Percentiles rank a stretch among this genome's conserved stretches.
Evolutionary conservation across 2,888 invertebrate species (phyloP).

Genomic region (Trichopoda pennipes): DNA sequence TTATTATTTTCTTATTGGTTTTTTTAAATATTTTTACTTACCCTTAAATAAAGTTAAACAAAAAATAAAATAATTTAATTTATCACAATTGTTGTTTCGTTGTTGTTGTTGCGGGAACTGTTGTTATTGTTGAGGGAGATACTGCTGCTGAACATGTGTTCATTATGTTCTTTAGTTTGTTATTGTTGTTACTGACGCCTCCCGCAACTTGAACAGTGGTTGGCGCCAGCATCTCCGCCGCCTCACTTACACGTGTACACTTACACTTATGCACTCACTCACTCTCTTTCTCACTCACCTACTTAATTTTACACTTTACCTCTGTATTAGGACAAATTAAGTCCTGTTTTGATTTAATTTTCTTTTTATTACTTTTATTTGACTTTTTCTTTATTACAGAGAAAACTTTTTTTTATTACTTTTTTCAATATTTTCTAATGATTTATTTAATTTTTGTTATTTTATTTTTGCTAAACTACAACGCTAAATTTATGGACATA

Average conservation of each 20-base stretch:
- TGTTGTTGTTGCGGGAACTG: conserved; percentile 39
- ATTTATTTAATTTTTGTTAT: conserved; percentile 23
- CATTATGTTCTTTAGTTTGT: conserved; percentile 52
- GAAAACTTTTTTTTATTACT: conserved; percentile 34
- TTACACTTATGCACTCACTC: neutral
- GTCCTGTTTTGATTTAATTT: neutral
- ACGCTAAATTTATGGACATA: conserved; percentile 33
- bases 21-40: conserved; percentile 29
- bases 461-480: conserved; percentile 11
- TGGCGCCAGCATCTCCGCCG: conserved; percentile 69
- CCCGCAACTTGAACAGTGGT: conserved; percentile 63
- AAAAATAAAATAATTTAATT: conserved; percentile 63
- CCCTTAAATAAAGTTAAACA: conserved; percentile 66
- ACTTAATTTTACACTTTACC: neutral
- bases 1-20: neutral
- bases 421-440: neutral
- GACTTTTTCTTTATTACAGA: neutral
- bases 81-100: conserved; percentile 68
- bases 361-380: neutral
- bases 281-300: neutral
- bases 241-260: conserved; percentile 26
- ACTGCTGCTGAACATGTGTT: conserved; percentile 68
- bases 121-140: conserved; percentile 23
- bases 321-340: neutral
- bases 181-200: conserved; percentile 55